Evolutionary conservation across 2,797 vertebrate species (phyloP).

Genomic region (Rhinella marina): DNA sequence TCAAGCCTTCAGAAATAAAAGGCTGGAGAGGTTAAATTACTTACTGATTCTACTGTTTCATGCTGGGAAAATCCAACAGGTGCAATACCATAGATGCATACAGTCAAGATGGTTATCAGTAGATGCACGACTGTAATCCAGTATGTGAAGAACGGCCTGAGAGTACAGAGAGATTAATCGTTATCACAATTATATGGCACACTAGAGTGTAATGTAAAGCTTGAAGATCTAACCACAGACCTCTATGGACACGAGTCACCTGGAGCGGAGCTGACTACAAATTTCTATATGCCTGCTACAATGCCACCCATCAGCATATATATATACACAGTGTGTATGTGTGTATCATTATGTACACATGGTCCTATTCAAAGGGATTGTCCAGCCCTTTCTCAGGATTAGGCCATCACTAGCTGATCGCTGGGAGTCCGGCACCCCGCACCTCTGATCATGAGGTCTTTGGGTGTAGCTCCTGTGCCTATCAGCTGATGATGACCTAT

Average conservation of each 20-base stretch:
- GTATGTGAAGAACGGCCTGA: constrained; percentile 97
- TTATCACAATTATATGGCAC: not conserved
- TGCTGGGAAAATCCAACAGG: constrained; percentile 96
- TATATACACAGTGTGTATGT: no score
- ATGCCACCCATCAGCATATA: not conserved
- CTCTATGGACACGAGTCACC: not conserved
- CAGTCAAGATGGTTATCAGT: constrained; percentile 91
- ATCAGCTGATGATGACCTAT: no score
- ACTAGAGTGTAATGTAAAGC: not conserved
- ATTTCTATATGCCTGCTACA: not conserved
- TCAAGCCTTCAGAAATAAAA: not conserved
- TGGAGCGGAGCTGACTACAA: not conserved
- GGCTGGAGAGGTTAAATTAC: constrained; percentile 63
- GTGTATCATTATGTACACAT: not conserved
- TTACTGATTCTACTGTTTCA: constrained; percentile 94
- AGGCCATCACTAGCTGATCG: no score
- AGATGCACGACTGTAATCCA: constrained; percentile 98
- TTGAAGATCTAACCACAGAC: not conserved
- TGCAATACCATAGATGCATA: constrained; percentile 92
- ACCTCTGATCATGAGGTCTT: no score
- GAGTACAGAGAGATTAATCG: not conserved
- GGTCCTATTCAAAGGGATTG: no score
- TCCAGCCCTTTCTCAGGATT: no score
- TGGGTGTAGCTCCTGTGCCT: no score
- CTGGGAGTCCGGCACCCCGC: no score